Percentiles rank a stretch among this genome's conserved stretches.
phyloP scores from a whole-genome alignment of 37 sponge, comb jelly and placozoan species.

The Eunapius fragilis region DNA sequence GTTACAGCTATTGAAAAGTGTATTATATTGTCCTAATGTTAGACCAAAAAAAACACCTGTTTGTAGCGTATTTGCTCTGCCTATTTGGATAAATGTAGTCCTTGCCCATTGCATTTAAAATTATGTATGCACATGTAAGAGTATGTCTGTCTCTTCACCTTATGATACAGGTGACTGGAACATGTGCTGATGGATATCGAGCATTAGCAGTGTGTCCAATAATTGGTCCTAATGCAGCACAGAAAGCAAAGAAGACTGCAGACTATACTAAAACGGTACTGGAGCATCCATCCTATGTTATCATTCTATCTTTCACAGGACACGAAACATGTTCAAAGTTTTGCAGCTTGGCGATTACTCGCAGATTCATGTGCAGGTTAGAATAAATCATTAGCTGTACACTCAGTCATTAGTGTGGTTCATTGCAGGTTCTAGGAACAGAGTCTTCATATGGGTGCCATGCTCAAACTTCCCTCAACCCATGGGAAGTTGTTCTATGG shows the following conservation, averaged over 20 bases:
- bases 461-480: neutral
- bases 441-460: conserved; percentile 60
- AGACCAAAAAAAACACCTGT: too few relatives aligned
- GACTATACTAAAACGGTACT: conserved; percentile 73
- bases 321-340: conserved; percentile 67
- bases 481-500: conserved; percentile 86
- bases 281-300: neutral
- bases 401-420: too few relatives aligned
- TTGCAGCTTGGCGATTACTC: conserved; percentile 68
- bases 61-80: too few relatives aligned
- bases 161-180: conserved; percentile 79
- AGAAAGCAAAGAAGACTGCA: conserved; percentile 82
- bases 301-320: conserved; percentile 35
- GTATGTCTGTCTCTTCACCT: neutral
- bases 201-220: conserved; percentile 73
- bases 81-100: too few relatives aligned
- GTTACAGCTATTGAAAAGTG: too few relatives aligned
- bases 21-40: too few relatives aligned
- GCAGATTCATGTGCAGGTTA: conserved; percentile 76
- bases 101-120: too few relatives aligned
- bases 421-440: conserved; percentile 70
- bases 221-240: conserved; percentile 81
- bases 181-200: conserved; percentile 86
- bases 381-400: neutral
- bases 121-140: neutral